Percentiles rank a stretch among this genome's conserved stretches.
These are phyloP conservation scores for Orthosia cruda DNA, from an alignment of 2,888 invertebrate genomes.

Conservation along the genomic window DNA sequence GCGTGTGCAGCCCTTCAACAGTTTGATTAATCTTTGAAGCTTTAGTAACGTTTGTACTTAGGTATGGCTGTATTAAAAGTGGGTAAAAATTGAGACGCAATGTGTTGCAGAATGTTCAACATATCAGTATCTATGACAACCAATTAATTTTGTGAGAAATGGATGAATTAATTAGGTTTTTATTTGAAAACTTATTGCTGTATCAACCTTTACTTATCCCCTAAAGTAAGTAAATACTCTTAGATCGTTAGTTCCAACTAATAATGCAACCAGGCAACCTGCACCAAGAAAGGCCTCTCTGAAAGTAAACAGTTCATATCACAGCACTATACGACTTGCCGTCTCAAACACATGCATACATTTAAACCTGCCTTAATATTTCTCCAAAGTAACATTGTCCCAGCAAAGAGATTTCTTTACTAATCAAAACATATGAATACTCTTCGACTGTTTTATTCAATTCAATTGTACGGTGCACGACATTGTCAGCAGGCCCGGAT, in stretches of 20 bases:
- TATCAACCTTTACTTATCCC: no score
- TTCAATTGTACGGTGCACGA: constrained; percentile 72
- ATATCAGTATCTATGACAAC: neutral
- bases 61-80: neutral
- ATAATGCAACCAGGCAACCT: neutral
- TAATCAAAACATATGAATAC: constrained; percentile 74
- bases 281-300: constrained; percentile 2
- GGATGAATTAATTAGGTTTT: neutral
- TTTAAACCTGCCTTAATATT: constrained; percentile 55
- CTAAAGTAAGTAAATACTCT: neutral
- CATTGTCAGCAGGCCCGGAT: constrained; percentile 69
- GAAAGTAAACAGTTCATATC: constrained; percentile 38
- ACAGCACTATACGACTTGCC: constrained; percentile 33
- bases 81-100: neutral
- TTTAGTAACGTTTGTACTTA: constrained; percentile 6
- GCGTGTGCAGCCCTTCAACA: constrained; percentile 22
- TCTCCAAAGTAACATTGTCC: constrained; percentile 57
- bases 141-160: neutral
- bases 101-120: neutral
- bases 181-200: neutral
- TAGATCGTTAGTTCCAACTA: neutral
- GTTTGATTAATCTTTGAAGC: constrained; percentile 42
- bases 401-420: constrained; percentile 64
- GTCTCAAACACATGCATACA: constrained; percentile 45
- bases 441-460: constrained; percentile 77